phyloP scores from a whole-genome alignment of 2,888 invertebrate species.

The Eupithecia centaureata region DNA sequence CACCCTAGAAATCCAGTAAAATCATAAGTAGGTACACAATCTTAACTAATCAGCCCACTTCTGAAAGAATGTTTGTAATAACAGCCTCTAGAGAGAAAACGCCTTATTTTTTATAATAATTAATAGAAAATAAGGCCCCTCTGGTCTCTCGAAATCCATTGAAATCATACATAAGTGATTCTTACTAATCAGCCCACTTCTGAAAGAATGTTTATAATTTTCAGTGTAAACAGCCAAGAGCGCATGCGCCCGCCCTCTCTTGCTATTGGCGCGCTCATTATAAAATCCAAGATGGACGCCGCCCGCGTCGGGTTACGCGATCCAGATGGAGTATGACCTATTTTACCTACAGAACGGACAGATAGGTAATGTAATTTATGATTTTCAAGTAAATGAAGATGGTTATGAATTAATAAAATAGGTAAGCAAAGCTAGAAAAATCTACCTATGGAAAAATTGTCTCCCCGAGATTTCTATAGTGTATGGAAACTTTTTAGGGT shows the following conservation, averaged over 20 bases:
- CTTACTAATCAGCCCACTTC: not conserved
- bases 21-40: too few relatives aligned
- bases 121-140: too few relatives aligned
- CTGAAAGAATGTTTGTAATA: not conserved
- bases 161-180: too few relatives aligned
- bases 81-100: constrained; percentile 47
- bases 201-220: not conserved
- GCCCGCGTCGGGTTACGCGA: constrained; percentile 62
- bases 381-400: too few relatives aligned
- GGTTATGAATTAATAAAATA: too few relatives aligned
- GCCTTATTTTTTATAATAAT: too few relatives aligned
- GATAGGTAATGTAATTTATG: not conserved
- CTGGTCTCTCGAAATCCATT: too few relatives aligned
- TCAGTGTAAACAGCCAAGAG: constrained; percentile 5
- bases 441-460: too few relatives aligned
- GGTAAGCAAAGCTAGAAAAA: not conserved
- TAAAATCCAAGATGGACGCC: constrained; percentile 73
- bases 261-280: constrained; percentile 64
- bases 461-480: too few relatives aligned
- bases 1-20: too few relatives aligned
- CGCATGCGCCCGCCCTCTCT: constrained; percentile 62
- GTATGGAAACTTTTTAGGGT: too few relatives aligned
- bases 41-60: too few relatives aligned
- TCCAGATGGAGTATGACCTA: constrained; percentile 56
- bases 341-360: constrained; percentile 41